phyloP scores from a whole-genome alignment of 1,140 invertebrate species.

The Danaus plexippus region DNA sequence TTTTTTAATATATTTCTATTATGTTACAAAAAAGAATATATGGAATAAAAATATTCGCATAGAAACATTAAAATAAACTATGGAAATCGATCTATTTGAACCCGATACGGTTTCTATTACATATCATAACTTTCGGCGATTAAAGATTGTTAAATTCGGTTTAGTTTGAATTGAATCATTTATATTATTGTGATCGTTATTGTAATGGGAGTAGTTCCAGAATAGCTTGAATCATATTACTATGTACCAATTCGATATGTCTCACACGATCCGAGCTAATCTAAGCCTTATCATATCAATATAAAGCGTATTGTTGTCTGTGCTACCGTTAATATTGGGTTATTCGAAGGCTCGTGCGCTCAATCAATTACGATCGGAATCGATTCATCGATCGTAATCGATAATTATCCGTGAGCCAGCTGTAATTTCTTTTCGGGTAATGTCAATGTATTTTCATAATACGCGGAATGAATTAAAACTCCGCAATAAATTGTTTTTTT shows the following conservation, averaged over 20 bases:
- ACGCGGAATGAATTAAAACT: conserved; percentile 14
- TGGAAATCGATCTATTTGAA: conserved; percentile 27
- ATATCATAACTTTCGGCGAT: conserved; percentile 45
- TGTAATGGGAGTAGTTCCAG: too few relatives aligned
- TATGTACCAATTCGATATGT: too few relatives aligned
- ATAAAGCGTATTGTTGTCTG: too few relatives aligned
- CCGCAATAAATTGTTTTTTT: too few relatives aligned
- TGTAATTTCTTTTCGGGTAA: conserved; percentile 44
- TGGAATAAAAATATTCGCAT: too few relatives aligned
- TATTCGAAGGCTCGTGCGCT: conserved; percentile 43
- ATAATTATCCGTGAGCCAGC: conserved; percentile 46
- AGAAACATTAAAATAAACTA: conserved; percentile 35
- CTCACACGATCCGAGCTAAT: too few relatives aligned
- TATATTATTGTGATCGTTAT: too few relatives aligned
- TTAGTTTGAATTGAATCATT: too few relatives aligned
- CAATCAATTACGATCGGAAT: conserved; percentile 55
- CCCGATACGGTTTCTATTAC: conserved; percentile 38
- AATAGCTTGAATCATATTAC: too few relatives aligned
- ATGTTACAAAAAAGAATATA: too few relatives aligned
- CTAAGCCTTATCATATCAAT: too few relatives aligned
- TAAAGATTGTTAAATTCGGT: conserved; percentile 35
- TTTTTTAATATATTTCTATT: too few relatives aligned
- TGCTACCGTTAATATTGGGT: conserved; percentile 1
- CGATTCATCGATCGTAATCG: conserved; percentile 55
- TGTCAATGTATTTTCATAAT: conserved; percentile 29